These are phyloP conservation scores for Tupaia tana DNA, from an alignment of 2,113 vertebrate genomes.

Conservation along the genomic window DNA sequence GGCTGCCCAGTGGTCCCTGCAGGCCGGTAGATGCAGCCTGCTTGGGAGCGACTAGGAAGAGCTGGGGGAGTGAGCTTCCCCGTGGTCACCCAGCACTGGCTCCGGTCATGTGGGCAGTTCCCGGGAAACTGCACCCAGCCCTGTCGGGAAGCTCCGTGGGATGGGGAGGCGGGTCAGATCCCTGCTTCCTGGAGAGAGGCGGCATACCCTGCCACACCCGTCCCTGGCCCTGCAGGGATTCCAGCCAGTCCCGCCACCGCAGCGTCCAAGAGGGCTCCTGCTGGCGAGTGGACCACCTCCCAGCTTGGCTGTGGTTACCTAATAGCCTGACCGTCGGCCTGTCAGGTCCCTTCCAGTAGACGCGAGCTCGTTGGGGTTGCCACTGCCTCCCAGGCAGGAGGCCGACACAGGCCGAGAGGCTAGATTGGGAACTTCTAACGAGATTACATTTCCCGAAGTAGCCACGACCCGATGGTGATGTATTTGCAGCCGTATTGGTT, in stretches of 20 bases:
- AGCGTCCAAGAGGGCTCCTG: accelerated
- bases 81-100: neutral
- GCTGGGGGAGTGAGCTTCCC: neutral
- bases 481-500: neutral
- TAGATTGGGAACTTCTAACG: neutral
- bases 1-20: accelerated
- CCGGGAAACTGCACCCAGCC: neutral
- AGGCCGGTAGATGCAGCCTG: neutral
- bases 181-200: neutral
- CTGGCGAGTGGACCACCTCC: neutral
- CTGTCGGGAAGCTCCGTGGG: neutral
- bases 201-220: accelerated
- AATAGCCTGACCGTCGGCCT: neutral
- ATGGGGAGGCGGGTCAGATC: neutral
- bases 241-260: accelerated
- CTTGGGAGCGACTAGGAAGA: accelerated
- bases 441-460: conserved; percentile 20
- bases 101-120: accelerated
- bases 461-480: neutral
- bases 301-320: accelerated
- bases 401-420: neutral
- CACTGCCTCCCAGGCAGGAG: neutral
- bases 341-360: neutral
- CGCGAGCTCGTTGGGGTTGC: accelerated
- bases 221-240: neutral